A percentile compares a stretch with the other conserved stretches of the same genome.
These are phyloP conservation scores for Crocuta crocuta DNA, from an alignment of 2,113 vertebrate species.

Conservation along the genomic window DNA sequence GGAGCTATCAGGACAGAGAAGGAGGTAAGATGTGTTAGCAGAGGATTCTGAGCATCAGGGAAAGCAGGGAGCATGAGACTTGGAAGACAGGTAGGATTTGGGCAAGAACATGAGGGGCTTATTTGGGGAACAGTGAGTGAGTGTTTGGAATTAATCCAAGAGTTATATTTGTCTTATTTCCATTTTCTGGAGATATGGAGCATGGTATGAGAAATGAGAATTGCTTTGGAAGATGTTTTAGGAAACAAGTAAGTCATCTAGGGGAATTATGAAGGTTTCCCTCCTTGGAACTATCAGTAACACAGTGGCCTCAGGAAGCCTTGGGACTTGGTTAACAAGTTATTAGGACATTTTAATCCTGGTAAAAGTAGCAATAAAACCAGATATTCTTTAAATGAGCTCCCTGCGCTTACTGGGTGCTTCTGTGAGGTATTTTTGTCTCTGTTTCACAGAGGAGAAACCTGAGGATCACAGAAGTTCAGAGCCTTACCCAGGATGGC, in stretches of 20 bases:
- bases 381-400: background rate
- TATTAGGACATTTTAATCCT: slow-evolving; percentile 23
- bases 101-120: background rate
- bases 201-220: slow-evolving; percentile 72
- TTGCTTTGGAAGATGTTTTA: slow-evolving; percentile 67
- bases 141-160: slow-evolving; percentile 57
- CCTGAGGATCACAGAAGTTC: background rate
- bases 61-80: background rate
- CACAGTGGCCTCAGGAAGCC: background rate
- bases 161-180: slow-evolving; percentile 69
- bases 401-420: background rate
- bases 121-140: background rate
- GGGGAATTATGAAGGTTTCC: background rate
- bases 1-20: background rate
- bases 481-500: background rate
- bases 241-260: slow-evolving; percentile 1
- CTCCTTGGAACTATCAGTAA: background rate
- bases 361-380: background rate
- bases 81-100: background rate
- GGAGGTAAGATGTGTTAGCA: background rate
- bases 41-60: background rate
- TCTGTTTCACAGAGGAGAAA: slow-evolving; percentile 18
- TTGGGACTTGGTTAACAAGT: background rate
- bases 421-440: background rate
- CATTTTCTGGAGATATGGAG: slow-evolving; percentile 76